Evolutionary conservation across 2,113 vertebrate species (phyloP).

Genomic region (Dendropsophus ebraccatus): DNA sequence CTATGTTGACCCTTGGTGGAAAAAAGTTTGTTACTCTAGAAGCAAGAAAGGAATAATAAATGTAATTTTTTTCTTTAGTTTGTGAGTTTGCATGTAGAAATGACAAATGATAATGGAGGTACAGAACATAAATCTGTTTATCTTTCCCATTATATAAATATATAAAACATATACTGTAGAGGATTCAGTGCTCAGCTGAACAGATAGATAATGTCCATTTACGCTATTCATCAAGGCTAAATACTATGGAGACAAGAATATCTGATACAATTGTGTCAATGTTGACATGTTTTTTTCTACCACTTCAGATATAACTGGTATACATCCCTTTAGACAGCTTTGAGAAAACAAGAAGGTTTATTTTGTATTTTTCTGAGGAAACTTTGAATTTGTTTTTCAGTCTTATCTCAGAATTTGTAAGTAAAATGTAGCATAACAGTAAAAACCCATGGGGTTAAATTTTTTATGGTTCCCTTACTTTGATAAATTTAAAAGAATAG

Average conservation of each 20-base stretch:
- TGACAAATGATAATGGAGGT: not conserved
- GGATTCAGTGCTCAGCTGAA: not conserved
- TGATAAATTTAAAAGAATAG: not conserved
- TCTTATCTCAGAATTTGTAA: not conserved
- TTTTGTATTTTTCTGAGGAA: not conserved
- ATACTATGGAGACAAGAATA: slow-evolving; percentile 13
- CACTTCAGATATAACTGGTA: not conserved
- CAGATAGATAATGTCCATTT: slow-evolving; percentile 8
- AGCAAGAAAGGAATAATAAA: not conserved
- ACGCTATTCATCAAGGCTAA: not conserved
- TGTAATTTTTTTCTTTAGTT: not conserved
- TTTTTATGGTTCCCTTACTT: not conserved
- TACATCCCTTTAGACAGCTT: not conserved
- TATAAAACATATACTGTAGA: not conserved
- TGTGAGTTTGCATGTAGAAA: not conserved
- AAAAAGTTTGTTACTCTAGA: slow-evolving; percentile 16
- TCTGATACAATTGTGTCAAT: slow-evolving; percentile 13
- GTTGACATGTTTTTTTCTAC: not conserved
- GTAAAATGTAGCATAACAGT: not conserved
- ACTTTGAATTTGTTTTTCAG: not conserved
- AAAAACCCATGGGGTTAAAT: not conserved
- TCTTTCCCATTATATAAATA: not conserved
- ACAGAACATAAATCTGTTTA: slow-evolving; percentile 1
- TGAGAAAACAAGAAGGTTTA: not conserved
- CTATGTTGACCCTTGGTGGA: slow-evolving; percentile 23